Evolutionary conservation across 2,888 invertebrate species (phyloP).

Genomic region (Noctuana brunneofusca): DNA sequence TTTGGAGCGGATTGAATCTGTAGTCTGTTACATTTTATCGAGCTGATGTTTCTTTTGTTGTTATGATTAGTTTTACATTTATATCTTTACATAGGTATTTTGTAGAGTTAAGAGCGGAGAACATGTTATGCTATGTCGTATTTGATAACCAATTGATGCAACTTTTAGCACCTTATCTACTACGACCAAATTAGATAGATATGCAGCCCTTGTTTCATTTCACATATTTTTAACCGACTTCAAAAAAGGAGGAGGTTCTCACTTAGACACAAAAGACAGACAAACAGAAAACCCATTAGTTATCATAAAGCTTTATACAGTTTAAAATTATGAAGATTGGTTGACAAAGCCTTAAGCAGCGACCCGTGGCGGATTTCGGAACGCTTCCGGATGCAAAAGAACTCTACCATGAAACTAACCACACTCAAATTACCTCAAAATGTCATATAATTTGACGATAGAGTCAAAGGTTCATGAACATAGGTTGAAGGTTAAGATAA

Average conservation of each 20-base stretch:
- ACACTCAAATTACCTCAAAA: background rate
- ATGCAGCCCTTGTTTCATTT: too few relatives aligned
- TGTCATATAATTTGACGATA: background rate
- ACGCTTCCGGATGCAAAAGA: constrained; percentile 15
- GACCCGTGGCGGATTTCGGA: constrained; percentile 55
- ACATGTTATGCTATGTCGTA: background rate
- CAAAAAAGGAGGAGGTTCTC: too few relatives aligned
- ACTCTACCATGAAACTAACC: constrained; percentile 17
- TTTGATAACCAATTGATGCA: background rate
- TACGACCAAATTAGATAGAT: too few relatives aligned
- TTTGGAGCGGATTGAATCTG: constrained; percentile 26
- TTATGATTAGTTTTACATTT: background rate
- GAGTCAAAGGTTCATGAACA: background rate
- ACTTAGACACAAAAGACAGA: background rate
- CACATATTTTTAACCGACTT: too few relatives aligned
- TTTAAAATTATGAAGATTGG: constrained; percentile 39
- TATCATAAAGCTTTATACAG: background rate
- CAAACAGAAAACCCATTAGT: background rate
- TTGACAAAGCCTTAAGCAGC: constrained; percentile 67
- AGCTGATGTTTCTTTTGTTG: background rate
- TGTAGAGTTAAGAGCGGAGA: background rate
- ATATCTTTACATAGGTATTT: background rate
- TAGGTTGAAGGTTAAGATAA: too few relatives aligned
- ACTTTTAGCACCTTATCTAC: too few relatives aligned
- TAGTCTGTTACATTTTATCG: constrained; percentile 20